These are phyloP conservation scores for Lathamus discolor DNA, from an alignment of 2,113 vertebrate species.

Conservation along the genomic window DNA sequence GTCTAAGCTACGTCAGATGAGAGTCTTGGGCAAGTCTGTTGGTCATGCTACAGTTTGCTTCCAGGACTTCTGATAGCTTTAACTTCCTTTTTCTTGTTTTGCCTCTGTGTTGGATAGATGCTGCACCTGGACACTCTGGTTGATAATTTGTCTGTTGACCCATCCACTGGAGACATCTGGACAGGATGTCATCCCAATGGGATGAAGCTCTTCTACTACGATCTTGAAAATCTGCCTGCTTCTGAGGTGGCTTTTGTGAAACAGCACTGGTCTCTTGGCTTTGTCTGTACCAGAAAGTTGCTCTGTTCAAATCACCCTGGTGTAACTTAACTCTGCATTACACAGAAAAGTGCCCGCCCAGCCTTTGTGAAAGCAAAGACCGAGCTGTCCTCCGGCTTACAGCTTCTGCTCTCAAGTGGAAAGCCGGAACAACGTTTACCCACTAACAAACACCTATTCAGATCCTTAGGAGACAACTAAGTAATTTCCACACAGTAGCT, in stretches of 20 bases:
- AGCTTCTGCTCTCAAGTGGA: not conserved
- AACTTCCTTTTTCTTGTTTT: not conserved
- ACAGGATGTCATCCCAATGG: slow-evolving; percentile 85
- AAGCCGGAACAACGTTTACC: not conserved
- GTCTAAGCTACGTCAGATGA: not conserved
- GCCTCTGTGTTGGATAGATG: slow-evolving; percentile 60
- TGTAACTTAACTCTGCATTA: not conserved
- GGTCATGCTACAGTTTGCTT: not conserved
- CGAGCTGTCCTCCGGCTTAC: not conserved
- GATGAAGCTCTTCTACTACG: slow-evolving; percentile 67
- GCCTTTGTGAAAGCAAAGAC: not conserved
- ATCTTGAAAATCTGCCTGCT: slow-evolving; percentile 80
- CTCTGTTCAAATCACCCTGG: not conserved
- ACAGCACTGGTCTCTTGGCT: not conserved
- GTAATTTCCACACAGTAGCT: not conserved
- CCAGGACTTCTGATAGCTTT: not conserved
- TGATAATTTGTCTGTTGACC: slow-evolving; percentile 88
- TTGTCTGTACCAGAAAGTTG: not conserved
- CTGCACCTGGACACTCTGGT: slow-evolving; percentile 78
- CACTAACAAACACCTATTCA: not conserved
- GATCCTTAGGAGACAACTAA: not conserved
- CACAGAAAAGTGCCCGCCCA: not conserved
- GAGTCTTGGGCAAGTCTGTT: not conserved
- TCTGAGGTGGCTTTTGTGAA: slow-evolving; percentile 85
- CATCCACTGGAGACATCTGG: slow-evolving; percentile 86